phyloP scores from a whole-genome alignment of 2,113 vertebrate genomes.

The Thryonomys swinderianus region DNA sequence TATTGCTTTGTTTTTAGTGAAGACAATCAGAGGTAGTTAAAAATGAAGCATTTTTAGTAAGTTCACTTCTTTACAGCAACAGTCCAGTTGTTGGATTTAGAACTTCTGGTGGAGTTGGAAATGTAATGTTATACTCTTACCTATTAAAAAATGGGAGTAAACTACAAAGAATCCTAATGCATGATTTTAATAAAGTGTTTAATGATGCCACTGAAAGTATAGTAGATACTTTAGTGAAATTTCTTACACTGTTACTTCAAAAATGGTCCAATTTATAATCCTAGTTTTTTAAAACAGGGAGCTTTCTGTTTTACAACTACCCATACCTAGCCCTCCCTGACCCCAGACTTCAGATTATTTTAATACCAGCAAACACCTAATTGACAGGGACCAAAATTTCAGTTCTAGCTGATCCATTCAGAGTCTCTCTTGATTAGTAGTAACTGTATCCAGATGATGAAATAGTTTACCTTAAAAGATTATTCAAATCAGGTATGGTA shows the following conservation, averaged over 20 bases:
- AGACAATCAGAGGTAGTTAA: conserved; percentile 1
- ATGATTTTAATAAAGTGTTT: background rate
- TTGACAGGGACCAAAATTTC: background rate
- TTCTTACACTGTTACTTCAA: background rate
- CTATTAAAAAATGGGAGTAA: background rate
- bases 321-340: background rate
- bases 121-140: background rate
- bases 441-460: background rate
- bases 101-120: background rate
- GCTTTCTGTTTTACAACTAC: background rate
- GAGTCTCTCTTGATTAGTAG: background rate
- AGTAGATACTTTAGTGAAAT: background rate
- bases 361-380: background rate
- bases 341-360: background rate
- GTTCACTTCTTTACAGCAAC: background rate
- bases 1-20: background rate
- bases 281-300: too few species aligned
- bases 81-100: background rate
- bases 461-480: background rate
- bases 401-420: background rate
- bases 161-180: background rate
- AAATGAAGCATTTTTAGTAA: background rate
- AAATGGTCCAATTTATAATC: conserved; percentile 37
- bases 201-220: background rate
- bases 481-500: background rate